Conservation (phyloP, 1,140 invertebrate species). For the Propsilocerus akamusi region DNA sequence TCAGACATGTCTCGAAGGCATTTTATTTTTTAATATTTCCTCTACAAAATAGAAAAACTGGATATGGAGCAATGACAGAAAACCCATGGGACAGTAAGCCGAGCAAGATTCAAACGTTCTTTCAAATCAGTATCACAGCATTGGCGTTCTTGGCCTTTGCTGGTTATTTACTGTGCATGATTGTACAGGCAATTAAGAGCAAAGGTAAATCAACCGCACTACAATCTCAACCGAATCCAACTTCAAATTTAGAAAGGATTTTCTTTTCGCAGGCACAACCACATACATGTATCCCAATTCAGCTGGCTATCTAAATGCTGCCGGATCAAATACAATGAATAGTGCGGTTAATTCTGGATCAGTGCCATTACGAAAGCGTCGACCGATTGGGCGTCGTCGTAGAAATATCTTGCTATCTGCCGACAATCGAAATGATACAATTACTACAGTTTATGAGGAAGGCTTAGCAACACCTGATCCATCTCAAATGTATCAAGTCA, state of each 20-base stretch:
- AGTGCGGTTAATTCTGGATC: neutral
- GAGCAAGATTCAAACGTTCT: slow-evolving; percentile 41
- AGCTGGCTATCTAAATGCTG: neutral
- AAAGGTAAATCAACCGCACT: slow-evolving; percentile 18
- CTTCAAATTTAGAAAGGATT: neutral
- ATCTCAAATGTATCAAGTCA: slow-evolving; percentile 27
- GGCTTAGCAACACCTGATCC: slow-evolving; percentile 20
- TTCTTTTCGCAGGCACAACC: neutral
- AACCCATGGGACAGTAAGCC: slow-evolving; percentile 25
- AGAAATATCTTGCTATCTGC: neutral
- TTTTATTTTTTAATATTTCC: neutral
- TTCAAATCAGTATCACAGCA: slow-evolving; percentile 50
- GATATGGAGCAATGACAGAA: neutral
- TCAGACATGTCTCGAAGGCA: no score
- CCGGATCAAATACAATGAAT: neutral
- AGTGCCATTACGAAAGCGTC: neutral
- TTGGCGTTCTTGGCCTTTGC: slow-evolving; percentile 59
- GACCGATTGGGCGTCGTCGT: neutral
- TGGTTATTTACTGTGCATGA: slow-evolving; percentile 52
- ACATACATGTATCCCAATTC: neutral
- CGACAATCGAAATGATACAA: neutral
- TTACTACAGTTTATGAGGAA: neutral
- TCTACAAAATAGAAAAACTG: neutral
- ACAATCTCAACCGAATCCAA: slow-evolving; percentile 17
- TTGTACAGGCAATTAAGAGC: slow-evolving; percentile 45